phyloP scores from a whole-genome alignment of 2,888 invertebrate species.

The Malthinus flaveolus region DNA sequence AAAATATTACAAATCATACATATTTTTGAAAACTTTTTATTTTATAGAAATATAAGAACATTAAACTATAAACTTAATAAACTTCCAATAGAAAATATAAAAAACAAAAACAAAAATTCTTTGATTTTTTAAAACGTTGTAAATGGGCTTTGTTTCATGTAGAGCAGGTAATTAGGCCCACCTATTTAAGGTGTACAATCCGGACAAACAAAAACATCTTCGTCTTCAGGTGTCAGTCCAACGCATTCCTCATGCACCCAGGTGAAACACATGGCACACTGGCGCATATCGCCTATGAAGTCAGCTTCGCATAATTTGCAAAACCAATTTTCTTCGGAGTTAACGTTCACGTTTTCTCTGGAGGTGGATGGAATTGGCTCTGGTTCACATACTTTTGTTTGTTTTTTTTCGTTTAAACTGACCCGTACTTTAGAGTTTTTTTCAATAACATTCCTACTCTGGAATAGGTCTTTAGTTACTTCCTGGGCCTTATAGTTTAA shows the following conservation, averaged over 20 bases:
- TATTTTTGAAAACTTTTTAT: too few species aligned
- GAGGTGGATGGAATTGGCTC: not conserved
- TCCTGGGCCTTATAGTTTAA: not conserved
- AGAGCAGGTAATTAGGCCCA: not conserved
- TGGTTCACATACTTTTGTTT: not conserved
- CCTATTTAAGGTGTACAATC: not conserved
- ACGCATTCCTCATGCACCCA: not conserved
- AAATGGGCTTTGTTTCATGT: not conserved
- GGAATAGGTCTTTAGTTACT: not conserved
- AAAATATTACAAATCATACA: too few species aligned
- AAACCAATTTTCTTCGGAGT: not conserved
- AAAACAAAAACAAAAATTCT: too few species aligned
- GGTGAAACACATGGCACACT: not conserved
- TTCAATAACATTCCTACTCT: not conserved
- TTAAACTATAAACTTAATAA: too few species aligned
- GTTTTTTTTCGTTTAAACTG: not conserved
- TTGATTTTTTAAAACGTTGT: not conserved
- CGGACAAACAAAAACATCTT: not conserved
- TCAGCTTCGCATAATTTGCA: too few species aligned
- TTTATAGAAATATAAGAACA: too few species aligned
- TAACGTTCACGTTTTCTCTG: not conserved
- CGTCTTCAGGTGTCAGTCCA: not conserved
- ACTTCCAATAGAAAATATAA: too few species aligned
- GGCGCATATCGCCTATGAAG: not conserved
- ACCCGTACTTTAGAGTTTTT: not conserved